Percentiles rank a stretch among this genome's conserved stretches.
phyloP scores from a whole-genome alignment of 2,797 vertebrate genomes.

The Falco peregrinus region DNA sequence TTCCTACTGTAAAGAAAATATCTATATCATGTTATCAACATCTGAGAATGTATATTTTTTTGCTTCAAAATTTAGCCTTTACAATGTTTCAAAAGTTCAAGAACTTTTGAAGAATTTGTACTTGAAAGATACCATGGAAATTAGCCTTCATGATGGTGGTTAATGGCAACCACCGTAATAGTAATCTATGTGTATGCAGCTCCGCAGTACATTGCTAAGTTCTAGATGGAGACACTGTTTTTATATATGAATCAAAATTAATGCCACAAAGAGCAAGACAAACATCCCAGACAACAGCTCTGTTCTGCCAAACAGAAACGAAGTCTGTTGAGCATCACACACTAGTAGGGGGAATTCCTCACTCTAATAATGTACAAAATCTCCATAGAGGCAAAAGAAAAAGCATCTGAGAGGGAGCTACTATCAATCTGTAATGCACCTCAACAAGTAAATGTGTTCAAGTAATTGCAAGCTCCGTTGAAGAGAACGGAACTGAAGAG shows the following conservation, averaged over 20 bases:
- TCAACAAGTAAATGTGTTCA: conserved; percentile 9
- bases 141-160: not conserved
- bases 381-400: not conserved
- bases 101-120: not conserved
- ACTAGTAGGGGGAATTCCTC: not conserved
- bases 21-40: accelerated
- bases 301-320: not conserved
- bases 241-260: not conserved
- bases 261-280: not conserved
- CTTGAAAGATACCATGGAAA: not conserved
- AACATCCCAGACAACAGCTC: not conserved
- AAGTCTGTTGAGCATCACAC: not conserved
- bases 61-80: not conserved
- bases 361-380: not conserved
- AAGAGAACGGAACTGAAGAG: not conserved
- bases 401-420: not conserved
- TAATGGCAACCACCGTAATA: not conserved
- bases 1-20: not conserved
- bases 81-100: not conserved
- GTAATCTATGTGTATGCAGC: not conserved
- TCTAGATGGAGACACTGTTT: not conserved
- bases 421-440: not conserved
- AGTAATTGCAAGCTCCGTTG: not conserved
- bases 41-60: not conserved
- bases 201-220: not conserved